phyloP scores from a whole-genome alignment of 2,113 vertebrate genomes.

The Passerina amoena region DNA sequence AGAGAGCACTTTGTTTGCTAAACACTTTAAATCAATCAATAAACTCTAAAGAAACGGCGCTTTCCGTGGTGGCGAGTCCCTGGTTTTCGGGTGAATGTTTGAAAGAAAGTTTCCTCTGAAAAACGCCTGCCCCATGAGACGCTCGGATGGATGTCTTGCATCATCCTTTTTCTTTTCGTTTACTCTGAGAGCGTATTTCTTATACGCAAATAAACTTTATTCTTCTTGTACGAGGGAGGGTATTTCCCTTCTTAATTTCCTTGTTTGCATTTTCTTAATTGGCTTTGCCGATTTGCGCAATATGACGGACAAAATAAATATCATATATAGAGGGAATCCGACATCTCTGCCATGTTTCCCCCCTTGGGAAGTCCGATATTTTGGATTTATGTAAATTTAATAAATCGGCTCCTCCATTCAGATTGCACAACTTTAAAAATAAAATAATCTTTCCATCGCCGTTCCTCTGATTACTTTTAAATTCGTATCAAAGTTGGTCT shows the following conservation, averaged over 20 bases:
- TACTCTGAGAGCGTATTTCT: not conserved
- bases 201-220: not conserved
- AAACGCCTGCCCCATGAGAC: not conserved
- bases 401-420: not conserved
- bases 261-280: not conserved
- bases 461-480: not conserved
- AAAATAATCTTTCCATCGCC: not conserved
- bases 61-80: not conserved
- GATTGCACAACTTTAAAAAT: not conserved
- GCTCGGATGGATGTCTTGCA: too few relatives aligned
- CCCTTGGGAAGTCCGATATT: not conserved
- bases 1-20: slow-evolving; percentile 71
- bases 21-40: slow-evolving; percentile 66
- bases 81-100: not conserved
- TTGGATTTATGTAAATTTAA: not conserved
- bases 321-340: not conserved
- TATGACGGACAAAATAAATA: not conserved
- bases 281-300: not conserved
- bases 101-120: not conserved
- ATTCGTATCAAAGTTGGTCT: not conserved
- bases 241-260: not conserved
- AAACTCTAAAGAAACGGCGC: slow-evolving; percentile 25
- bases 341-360: not conserved
- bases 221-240: not conserved
- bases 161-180: not conserved